These are phyloP conservation scores for Panthera tigris DNA, from an alignment of 2,113 vertebrate species.

Conservation along the genomic window DNA sequence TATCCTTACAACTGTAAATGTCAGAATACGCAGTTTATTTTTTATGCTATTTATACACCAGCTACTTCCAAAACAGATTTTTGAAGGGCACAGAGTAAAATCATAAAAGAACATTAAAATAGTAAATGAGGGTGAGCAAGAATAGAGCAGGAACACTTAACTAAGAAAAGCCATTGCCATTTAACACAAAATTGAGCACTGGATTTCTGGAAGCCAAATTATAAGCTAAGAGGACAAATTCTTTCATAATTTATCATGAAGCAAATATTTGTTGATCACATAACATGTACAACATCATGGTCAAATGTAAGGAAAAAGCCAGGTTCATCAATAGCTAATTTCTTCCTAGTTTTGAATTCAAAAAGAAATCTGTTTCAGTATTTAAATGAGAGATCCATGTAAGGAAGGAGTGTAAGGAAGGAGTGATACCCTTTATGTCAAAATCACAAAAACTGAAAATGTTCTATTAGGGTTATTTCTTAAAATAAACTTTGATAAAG, in stretches of 20 bases:
- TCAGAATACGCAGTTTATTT: slow-evolving; percentile 48
- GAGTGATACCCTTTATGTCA: too few relatives aligned
- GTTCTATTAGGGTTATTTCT: background rate
- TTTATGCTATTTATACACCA: slow-evolving; percentile 32
- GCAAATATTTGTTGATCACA: background rate
- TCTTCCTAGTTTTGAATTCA: background rate
- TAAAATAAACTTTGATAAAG: background rate
- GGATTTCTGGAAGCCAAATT: background rate
- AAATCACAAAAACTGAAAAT: background rate
- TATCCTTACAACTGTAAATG: slow-evolving; percentile 53
- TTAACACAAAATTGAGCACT: background rate
- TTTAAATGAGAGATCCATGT: background rate
- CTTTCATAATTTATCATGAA: background rate
- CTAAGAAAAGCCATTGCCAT: slow-evolving; percentile 14
- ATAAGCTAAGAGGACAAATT: background rate
- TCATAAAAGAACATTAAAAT: slow-evolving; percentile 31
- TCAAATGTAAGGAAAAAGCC: background rate
- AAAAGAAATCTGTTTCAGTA: background rate
- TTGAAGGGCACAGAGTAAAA: slow-evolving; percentile 53
- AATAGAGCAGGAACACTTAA: background rate
- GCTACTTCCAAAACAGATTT: slow-evolving; percentile 60
- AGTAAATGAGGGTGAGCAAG: slow-evolving; percentile 25
- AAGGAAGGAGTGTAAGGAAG: background rate
- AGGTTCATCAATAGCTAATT: background rate
- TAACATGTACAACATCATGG: background rate